phyloP scores from a whole-genome alignment of 2,888 invertebrate species.

The Harpagoxenus sublaevis region DNA sequence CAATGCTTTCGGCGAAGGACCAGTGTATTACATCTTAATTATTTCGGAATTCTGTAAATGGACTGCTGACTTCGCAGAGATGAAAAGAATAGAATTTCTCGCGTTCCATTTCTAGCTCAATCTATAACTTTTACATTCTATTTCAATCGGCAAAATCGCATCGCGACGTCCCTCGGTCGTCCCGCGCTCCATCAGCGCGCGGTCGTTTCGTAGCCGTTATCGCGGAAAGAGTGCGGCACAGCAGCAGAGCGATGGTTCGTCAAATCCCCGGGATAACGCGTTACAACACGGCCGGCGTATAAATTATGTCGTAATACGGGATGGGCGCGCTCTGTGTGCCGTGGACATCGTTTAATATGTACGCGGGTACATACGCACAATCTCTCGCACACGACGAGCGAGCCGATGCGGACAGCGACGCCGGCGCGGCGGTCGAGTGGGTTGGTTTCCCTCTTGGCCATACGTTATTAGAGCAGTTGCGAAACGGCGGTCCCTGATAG shows the following conservation, averaged over 20 bases:
- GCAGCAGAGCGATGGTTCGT: slow-evolving; percentile 26
- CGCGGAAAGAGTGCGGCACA: slow-evolving; percentile 13
- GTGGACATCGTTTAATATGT: slow-evolving; percentile 68
- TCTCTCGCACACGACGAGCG: slow-evolving; percentile 41
- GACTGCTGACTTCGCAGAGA: background rate
- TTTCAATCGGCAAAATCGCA: slow-evolving; percentile 16
- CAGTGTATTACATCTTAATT: background rate
- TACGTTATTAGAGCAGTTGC: slow-evolving; percentile 80
- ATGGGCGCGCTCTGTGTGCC: slow-evolving; percentile 21
- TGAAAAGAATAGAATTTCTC: too few species aligned
- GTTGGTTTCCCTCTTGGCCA: slow-evolving; percentile 57
- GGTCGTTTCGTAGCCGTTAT: slow-evolving; percentile 8
- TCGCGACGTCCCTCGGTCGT: too few species aligned
- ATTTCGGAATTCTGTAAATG: background rate
- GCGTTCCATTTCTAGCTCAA: background rate
- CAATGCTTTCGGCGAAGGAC: background rate
- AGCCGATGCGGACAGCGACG: slow-evolving; percentile 8
- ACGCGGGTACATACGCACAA: slow-evolving; percentile 47
- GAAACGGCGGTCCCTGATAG: slow-evolving; percentile 79
- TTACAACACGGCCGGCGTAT: slow-evolving; percentile 59
- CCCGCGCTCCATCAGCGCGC: background rate
- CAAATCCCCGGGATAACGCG: slow-evolving; percentile 66
- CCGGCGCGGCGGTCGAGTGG: background rate
- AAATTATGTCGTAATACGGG: slow-evolving; percentile 73
- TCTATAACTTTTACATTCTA: background rate